Evolutionary conservation across 2,888 invertebrate species (phyloP).

Genomic region (Pristionchus maxplancki): DNA sequence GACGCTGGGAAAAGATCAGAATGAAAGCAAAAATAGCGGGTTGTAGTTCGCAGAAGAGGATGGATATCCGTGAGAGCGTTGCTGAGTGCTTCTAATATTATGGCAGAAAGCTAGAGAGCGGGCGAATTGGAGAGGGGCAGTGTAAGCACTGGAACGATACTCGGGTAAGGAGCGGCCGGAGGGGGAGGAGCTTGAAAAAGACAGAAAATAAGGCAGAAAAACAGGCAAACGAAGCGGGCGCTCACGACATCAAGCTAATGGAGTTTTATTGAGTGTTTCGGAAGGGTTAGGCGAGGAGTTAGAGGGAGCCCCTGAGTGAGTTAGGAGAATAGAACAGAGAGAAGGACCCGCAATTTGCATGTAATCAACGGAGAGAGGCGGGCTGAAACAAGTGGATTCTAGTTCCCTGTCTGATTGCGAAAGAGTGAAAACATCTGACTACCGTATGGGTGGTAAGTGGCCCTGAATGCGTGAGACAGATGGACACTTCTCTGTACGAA

Average conservation of each 20-base stretch:
- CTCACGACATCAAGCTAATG: slow-evolving; percentile 20
- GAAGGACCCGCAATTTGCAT: slow-evolving; percentile 33
- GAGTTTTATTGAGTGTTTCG: slow-evolving; percentile 46
- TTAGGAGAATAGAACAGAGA: slow-evolving; percentile 41
- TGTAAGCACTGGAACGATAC: not conserved
- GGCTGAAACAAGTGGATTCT: slow-evolving; percentile 12
- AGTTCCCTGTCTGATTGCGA: slow-evolving; percentile 7
- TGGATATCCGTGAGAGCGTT: not conserved
- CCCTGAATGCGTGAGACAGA: not conserved
- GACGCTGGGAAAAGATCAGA: not conserved
- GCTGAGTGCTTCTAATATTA: not conserved
- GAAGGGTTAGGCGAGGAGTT: slow-evolving; percentile 15
- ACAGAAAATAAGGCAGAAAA: slow-evolving; percentile 30
- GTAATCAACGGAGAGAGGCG: slow-evolving; percentile 16
- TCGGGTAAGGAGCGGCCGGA: not conserved
- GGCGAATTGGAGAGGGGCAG: not conserved
- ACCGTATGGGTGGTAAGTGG: not conserved
- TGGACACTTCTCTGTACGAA: not conserved
- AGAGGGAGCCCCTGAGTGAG: slow-evolving; percentile 19
- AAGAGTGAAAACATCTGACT: slow-evolving; percentile 42
- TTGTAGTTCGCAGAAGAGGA: not conserved
- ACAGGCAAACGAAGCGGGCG: slow-evolving; percentile 10
- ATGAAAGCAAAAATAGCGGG: not conserved
- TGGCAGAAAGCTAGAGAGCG: not conserved
- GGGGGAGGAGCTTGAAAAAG: not conserved